These are phyloP conservation scores for Ictalurus furcatus DNA, from an alignment of 2,113 vertebrate species.

Conservation along the genomic window DNA sequence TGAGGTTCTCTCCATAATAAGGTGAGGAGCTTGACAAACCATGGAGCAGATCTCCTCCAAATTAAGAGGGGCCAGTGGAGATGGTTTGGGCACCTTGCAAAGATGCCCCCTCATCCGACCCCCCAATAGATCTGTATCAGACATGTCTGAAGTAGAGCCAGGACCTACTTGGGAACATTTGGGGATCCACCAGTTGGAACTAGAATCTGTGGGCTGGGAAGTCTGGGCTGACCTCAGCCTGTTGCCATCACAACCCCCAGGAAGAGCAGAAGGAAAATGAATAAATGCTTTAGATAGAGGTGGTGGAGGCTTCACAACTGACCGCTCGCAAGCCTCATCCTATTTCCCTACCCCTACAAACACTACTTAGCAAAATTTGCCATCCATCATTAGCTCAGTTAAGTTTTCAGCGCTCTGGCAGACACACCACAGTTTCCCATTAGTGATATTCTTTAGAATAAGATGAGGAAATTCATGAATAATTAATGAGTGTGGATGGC, in stretches of 20 bases:
- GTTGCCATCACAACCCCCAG: background rate
- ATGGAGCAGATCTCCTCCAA: background rate
- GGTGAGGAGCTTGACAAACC: background rate
- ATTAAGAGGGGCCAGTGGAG: background rate
- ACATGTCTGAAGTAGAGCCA: background rate
- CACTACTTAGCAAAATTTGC: background rate
- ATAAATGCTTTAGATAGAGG: background rate
- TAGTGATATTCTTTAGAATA: conserved; percentile 4
- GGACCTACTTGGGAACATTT: background rate
- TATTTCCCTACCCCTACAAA: background rate
- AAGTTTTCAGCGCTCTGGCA: conserved; percentile 7
- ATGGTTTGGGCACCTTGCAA: background rate
- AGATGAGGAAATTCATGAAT: conserved; percentile 20
- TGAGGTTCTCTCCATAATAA: background rate
- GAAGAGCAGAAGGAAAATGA: background rate
- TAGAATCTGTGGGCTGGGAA: background rate
- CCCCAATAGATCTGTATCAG: background rate
- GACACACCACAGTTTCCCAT: conserved; percentile 12
- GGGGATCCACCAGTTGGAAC: background rate
- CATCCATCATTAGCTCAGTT: conserved; percentile 9
- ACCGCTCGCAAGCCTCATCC: background rate
- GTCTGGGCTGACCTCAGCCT: background rate
- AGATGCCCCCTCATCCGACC: background rate
- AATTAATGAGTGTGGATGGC: conserved; percentile 1
- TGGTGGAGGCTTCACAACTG: background rate